phyloP scores from a whole-genome alignment of 2,797 vertebrate genomes.

The Sebastes elongatus region DNA sequence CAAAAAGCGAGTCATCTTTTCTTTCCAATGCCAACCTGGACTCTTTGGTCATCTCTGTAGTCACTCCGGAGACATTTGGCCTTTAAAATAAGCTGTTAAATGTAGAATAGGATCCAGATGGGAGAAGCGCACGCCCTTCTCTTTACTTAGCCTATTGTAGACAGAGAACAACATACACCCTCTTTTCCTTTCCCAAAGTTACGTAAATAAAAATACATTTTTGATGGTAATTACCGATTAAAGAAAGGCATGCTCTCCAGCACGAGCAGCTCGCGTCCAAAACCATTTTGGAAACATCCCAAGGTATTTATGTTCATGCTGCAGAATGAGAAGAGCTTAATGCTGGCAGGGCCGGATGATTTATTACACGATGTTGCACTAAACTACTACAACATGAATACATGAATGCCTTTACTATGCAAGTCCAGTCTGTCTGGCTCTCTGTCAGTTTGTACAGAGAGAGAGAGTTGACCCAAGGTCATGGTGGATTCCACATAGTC shows the following conservation, averaged over 20 bases:
- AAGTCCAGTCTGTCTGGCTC: slow-evolving; percentile 1
- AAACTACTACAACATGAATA: slow-evolving; percentile 8
- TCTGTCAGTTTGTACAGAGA: slow-evolving; percentile 9
- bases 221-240: slow-evolving; percentile 3
- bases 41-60: background rate
- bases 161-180: slow-evolving; percentile 57
- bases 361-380: background rate
- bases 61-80: slow-evolving; percentile 1
- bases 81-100: slow-evolving; percentile 17
- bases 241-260: background rate
- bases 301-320: background rate
- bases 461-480: slow-evolving; percentile 1
- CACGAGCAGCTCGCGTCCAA: background rate
- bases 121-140: slow-evolving; percentile 49
- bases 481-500: background rate
- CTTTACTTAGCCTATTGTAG: slow-evolving; percentile 63
- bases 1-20: background rate
- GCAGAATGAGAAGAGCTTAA: background rate
- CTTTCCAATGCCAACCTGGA: slow-evolving; percentile 6
- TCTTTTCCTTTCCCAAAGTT: slow-evolving; percentile 31
- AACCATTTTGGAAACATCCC: slow-evolving; percentile 8
- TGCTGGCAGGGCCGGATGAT: background rate
- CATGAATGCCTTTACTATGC: background rate
- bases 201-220: slow-evolving; percentile 60
- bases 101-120: slow-evolving; percentile 72